Conservation (phyloP, 2,888 invertebrate genomes). For the Conus canariensis region DNA sequence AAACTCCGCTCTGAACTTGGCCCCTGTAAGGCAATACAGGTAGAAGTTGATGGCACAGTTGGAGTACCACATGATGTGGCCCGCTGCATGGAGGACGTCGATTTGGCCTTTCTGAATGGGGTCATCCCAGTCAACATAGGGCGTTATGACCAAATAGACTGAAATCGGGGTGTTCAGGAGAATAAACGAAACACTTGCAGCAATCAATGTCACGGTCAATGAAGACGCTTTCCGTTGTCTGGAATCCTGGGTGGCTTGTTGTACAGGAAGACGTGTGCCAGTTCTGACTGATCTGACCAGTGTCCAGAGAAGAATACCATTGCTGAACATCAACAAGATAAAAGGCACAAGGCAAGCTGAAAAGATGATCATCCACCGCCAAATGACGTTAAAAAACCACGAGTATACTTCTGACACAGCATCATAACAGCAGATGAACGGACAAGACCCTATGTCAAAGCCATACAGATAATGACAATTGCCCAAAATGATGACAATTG, state of each 20-base stretch:
- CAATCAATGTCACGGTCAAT: not conserved
- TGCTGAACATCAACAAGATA: not conserved
- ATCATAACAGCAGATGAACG: not conserved
- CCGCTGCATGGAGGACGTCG: too few species aligned
- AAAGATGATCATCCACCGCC: not conserved
- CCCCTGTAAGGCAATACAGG: too few species aligned
- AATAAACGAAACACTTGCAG: not conserved
- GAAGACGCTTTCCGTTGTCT: not conserved
- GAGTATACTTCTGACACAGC: not conserved
- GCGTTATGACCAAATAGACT: not conserved
- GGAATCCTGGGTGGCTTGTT: not conserved
- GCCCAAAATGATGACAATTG: not conserved
- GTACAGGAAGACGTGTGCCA: not conserved
- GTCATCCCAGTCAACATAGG: not conserved
- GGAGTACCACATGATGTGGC: constrained; percentile 3
- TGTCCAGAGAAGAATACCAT: not conserved
- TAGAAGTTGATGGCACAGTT: not conserved
- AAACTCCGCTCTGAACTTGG: too few species aligned
- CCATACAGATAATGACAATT: not conserved
- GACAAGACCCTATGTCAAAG: not conserved
- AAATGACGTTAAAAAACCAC: not conserved
- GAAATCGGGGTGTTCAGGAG: not conserved
- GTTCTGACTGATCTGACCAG: not conserved
- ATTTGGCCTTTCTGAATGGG: not conserved
- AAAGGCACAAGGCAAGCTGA: not conserved